Evolutionary conservation across 2,797 vertebrate species (phyloP).

Genomic region (Enteromius viviparus): DNA sequence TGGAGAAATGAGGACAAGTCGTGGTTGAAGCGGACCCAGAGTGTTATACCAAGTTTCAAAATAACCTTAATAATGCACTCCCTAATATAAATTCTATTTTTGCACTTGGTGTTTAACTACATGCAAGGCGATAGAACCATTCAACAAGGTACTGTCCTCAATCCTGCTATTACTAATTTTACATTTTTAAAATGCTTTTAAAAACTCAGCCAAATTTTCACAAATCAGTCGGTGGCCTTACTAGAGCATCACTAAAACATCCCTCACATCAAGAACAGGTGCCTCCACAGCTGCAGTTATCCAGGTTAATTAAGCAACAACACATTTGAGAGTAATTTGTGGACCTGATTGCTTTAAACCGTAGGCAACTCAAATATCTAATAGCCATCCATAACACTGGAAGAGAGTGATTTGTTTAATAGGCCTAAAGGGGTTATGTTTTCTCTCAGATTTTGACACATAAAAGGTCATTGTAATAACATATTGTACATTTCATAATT

Average conservation of each 20-base stretch:
- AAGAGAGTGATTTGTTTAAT: not conserved
- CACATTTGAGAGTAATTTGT: constrained; percentile 10
- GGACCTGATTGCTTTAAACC: constrained; percentile 28
- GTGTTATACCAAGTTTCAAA: not conserved
- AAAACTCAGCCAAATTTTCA: not conserved
- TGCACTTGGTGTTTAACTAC: not conserved
- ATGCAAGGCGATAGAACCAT: not conserved
- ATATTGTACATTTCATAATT: not conserved
- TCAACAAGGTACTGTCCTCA: not conserved
- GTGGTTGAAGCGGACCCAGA: too few species aligned
- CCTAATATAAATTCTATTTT: not conserved
- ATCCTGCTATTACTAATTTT: not conserved
- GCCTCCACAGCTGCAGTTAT: constrained; percentile 26
- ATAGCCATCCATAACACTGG: not conserved
- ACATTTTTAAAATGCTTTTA: not conserved
- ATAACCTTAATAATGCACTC: not conserved
- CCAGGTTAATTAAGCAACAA: constrained; percentile 25
- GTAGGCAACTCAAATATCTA: not conserved
- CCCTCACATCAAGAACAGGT: constrained; percentile 8
- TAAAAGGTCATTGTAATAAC: not conserved
- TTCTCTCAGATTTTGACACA: not conserved
- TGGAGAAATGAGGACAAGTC: too few species aligned
- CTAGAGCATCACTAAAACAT: constrained; percentile 12
- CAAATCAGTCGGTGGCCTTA: constrained; percentile 3
- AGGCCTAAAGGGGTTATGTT: not conserved